A percentile compares a stretch with the other conserved stretches of the same genome.
These are phyloP conservation scores for Drosophila lowei DNA, from an alignment of 1,140 invertebrate species.

Conservation along the genomic window DNA sequence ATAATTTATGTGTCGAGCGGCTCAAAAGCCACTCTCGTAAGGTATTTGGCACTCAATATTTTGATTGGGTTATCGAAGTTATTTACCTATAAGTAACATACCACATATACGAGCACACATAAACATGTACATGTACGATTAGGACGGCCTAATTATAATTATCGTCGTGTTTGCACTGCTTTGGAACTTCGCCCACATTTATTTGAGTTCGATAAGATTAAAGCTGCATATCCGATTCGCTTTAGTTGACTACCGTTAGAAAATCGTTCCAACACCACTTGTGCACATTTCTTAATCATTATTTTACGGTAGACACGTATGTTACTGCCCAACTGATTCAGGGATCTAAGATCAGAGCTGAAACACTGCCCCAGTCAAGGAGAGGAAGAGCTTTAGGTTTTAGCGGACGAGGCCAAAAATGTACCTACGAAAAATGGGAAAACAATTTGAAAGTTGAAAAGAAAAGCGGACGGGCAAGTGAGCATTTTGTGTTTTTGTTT, in stretches of 20 bases:
- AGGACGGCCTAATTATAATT: conserved; percentile 29
- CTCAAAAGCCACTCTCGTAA: conserved; percentile 25
- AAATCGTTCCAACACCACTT: neutral
- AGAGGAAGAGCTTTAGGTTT: neutral
- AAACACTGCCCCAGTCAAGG: conserved; percentile 21
- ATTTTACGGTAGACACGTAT: too few species aligned
- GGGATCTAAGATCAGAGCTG: neutral
- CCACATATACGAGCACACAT: conserved; percentile 1
- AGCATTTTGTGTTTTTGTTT: conserved; percentile 55
- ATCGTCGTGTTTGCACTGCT: conserved; percentile 22
- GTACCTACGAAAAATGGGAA: conserved; percentile 56
- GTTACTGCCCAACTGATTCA: conserved; percentile 5
- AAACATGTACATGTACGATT: conserved; percentile 23
- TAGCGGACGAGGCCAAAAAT: too few species aligned
- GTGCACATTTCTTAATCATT: conserved; percentile 19
- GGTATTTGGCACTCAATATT: conserved; percentile 49
- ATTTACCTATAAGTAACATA: neutral
- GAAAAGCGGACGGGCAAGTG: conserved; percentile 44
- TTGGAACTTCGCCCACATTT: conserved; percentile 8
- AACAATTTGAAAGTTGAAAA: conserved; percentile 72
- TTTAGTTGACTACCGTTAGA: conserved; percentile 6
- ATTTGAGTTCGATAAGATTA: conserved; percentile 41
- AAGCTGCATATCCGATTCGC: conserved; percentile 15
- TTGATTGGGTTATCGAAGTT: conserved; percentile 51
- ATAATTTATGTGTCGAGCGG: conserved; percentile 50